Evolutionary conservation across 2,113 vertebrate species (phyloP).

Genomic region (Hippocampus comes): DNA sequence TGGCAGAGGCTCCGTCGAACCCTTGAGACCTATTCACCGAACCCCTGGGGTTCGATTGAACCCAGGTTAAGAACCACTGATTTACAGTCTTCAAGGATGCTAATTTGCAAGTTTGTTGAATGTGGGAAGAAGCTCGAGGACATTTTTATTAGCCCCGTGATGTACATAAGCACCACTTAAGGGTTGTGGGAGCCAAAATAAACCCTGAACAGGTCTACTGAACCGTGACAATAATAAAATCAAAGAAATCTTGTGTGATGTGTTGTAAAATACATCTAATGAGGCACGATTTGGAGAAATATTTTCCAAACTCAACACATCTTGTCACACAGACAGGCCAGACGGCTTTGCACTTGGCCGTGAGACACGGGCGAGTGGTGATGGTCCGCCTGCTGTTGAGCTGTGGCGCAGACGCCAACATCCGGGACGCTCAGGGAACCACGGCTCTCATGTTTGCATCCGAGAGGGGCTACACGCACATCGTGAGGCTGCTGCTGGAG

Average conservation of each 20-base stretch:
- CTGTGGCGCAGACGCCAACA: conserved; percentile 75
- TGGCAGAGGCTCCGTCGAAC: too few relatives aligned
- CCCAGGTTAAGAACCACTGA: too few relatives aligned
- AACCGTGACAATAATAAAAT: too few relatives aligned
- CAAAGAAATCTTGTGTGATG: neutral
- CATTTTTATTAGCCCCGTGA: neutral
- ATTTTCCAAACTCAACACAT: neutral
- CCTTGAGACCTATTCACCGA: too few relatives aligned
- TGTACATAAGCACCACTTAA: neutral
- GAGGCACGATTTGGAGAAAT: neutral
- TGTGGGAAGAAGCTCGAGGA: neutral
- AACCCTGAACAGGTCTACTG: too few relatives aligned
- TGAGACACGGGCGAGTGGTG: conserved; percentile 81
- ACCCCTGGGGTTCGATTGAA: too few relatives aligned
- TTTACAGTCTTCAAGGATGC: too few relatives aligned
- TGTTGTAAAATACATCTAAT: too few relatives aligned
- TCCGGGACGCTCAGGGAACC: conserved; percentile 80
- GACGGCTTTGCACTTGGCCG: conserved; percentile 85
- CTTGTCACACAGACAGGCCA: conserved; percentile 76
- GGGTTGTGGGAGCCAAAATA: too few relatives aligned
- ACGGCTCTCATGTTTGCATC: conserved; percentile 87
- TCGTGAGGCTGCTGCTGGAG: conserved; percentile 79
- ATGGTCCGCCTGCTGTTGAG: conserved; percentile 81
- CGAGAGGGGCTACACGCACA: conserved; percentile 81
- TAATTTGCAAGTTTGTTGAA: too few relatives aligned